Conservation (phyloP, 2,797 vertebrate genomes). For the Pseudomugil gertrudae region DNA sequence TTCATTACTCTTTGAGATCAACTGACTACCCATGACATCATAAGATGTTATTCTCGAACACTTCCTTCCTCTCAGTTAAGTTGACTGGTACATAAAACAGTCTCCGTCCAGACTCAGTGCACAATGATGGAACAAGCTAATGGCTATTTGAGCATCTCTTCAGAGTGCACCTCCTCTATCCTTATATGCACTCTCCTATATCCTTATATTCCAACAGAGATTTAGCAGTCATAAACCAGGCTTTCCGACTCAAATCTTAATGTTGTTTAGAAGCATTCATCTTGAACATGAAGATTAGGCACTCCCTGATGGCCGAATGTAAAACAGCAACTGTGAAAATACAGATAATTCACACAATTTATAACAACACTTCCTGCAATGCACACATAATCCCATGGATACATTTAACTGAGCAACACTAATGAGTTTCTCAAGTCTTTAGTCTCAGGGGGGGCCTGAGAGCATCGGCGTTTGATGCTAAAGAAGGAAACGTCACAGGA, state of each 20-base stretch:
- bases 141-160: background rate
- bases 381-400: too few relatives aligned
- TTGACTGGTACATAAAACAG: too few relatives aligned
- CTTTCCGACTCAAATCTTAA: background rate
- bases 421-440: conserved; percentile 45
- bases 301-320: background rate
- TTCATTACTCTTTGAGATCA: too few relatives aligned
- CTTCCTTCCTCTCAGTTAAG: too few relatives aligned
- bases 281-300: background rate
- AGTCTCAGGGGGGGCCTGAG: conserved; percentile 11
- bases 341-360: conserved; percentile 8
- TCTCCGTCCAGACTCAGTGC: too few relatives aligned
- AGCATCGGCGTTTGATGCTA: conserved; percentile 13
- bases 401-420: conserved; percentile 16
- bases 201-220: conserved; percentile 27
- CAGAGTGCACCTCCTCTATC: too few relatives aligned
- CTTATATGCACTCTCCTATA: too few relatives aligned
- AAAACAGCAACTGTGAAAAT: background rate
- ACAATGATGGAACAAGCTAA: too few relatives aligned
- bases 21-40: too few relatives aligned
- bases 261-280: background rate
- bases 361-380: background rate
- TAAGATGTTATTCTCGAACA: too few relatives aligned
- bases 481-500: conserved; percentile 60
- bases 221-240: conserved; percentile 1